A percentile compares a stretch with the other conserved stretches of the same genome.
Conservation (phyloP, 2,113 vertebrate genomes). For the Dipodomys spectabilis region DNA sequence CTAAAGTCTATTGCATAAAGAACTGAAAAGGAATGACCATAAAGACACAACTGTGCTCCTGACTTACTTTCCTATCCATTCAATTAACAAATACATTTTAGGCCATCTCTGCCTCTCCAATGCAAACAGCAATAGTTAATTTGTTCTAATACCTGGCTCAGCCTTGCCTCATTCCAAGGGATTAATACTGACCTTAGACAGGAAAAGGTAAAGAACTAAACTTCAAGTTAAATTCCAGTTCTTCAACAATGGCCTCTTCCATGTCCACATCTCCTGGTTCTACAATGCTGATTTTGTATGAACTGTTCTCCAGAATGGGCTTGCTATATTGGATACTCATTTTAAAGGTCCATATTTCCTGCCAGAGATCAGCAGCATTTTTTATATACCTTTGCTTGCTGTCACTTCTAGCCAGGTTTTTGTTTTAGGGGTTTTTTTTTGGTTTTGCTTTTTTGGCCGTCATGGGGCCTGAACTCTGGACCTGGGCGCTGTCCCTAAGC, state of each 20-base stretch:
- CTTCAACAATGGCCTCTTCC: neutral
- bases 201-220: neutral
- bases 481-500: too few species aligned
- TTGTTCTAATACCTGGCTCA: neutral
- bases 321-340: neutral
- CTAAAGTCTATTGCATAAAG: neutral
- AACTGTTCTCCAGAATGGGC: neutral
- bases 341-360: constrained; percentile 16
- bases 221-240: constrained; percentile 21
- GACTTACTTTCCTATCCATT: neutral
- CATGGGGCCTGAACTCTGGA: too few species aligned
- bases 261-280: neutral
- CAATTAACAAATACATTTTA: neutral
- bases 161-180: constrained; percentile 4
- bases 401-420: neutral
- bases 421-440: too few species aligned
- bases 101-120: neutral
- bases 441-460: too few species aligned
- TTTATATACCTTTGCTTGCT: neutral
- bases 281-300: neutral
- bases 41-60: neutral
- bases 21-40: neutral
- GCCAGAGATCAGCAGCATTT: neutral
- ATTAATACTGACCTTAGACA: neutral
- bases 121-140: neutral